Conservation (phyloP, 2,888 invertebrate species). For the Monochamus alternatus region DNA sequence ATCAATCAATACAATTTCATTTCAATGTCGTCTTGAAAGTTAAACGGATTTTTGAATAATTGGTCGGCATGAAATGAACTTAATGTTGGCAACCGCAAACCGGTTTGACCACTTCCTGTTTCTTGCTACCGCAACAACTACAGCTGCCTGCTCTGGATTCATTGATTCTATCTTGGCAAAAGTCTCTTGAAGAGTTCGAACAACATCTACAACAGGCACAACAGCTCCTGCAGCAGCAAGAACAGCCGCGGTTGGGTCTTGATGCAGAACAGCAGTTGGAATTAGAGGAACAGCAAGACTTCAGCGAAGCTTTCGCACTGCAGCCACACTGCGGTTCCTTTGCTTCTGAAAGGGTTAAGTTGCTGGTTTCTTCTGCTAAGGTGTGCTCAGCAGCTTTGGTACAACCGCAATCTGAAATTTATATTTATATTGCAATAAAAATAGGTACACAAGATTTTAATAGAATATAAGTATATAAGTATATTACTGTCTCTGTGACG, state of each 20-base stretch:
- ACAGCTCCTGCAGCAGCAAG: conserved; percentile 9
- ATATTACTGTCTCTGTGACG: too few species aligned
- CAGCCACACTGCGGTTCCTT: background rate
- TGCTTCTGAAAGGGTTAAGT: background rate
- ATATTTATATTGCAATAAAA: too few species aligned
- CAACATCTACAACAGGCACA: conserved; percentile 18
- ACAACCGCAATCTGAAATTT: background rate
- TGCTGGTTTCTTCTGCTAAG: background rate
- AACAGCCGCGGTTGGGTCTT: background rate
- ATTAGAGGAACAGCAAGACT: background rate
- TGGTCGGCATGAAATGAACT: too few species aligned
- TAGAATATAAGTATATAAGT: too few species aligned
- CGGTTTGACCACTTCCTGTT: background rate
- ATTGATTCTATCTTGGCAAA: background rate
- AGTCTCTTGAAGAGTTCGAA: background rate
- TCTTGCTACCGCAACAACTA: background rate
- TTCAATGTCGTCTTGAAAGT: too few species aligned
- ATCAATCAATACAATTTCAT: too few species aligned
- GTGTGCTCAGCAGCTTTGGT: background rate
- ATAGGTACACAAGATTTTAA: too few species aligned
- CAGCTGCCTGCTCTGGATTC: background rate
- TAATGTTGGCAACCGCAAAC: background rate
- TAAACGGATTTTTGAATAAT: background rate
- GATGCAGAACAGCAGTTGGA: background rate
- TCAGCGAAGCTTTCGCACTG: too few species aligned